phyloP scores from a whole-genome alignment of 2,888 invertebrate genomes.

The Tenthredo notha region DNA sequence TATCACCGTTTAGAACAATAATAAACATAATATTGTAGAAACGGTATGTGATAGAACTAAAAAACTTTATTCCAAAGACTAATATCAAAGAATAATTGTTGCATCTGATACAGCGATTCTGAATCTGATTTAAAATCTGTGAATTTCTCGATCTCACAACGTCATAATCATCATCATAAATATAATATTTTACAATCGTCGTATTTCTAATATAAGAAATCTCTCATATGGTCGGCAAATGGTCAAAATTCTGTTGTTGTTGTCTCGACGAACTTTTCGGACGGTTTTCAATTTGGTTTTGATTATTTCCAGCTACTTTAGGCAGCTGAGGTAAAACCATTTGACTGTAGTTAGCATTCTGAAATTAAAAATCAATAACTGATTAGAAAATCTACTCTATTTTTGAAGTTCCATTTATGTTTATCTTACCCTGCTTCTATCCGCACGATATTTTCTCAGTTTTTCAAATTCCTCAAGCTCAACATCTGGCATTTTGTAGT shows the following conservation, averaged over 20 bases:
- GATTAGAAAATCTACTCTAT: conserved; percentile 25
- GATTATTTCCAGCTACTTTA: conserved; percentile 80
- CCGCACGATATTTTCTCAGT: conserved; percentile 79
- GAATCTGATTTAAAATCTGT: background rate
- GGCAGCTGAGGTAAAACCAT: conserved; percentile 86
- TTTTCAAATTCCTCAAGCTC: conserved; percentile 84
- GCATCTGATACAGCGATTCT: background rate
- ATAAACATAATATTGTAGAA: background rate
- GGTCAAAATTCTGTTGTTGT: conserved; percentile 81
- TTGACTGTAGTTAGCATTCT: conserved; percentile 80
- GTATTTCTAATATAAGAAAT: conserved; percentile 61
- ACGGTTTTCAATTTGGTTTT: conserved; percentile 76
- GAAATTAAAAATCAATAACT: background rate
- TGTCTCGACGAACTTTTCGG: conserved; percentile 77
- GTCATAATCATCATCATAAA: background rate
- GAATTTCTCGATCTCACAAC: background rate
- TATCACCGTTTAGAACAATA: background rate
- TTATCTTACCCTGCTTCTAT: conserved; percentile 84
- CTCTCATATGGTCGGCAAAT: conserved; percentile 88
- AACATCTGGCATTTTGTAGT: conserved; percentile 88
- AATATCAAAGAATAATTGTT: background rate
- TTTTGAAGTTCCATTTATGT: background rate
- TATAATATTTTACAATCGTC: background rate
- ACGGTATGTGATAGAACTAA: background rate
- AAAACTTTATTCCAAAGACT: background rate